A percentile compares a stretch with the other conserved stretches of the same genome.
phyloP scores from a whole-genome alignment of 2,113 vertebrate genomes.

The Artemisiospiza belli region DNA sequence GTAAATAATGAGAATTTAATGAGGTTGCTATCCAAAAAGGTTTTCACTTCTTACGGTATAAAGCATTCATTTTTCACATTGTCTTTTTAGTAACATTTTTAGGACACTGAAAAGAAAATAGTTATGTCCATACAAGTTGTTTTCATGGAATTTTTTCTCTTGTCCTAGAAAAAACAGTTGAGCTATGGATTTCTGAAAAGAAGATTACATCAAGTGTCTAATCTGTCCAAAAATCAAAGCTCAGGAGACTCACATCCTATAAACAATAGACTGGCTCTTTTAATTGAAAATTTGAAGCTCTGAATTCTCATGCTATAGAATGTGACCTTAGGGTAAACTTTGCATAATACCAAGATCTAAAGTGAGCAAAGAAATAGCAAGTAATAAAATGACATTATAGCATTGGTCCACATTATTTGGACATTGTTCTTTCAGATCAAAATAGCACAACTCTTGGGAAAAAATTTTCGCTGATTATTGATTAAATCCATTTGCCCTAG shows the following conservation, averaged over 20 bases:
- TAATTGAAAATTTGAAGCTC: background rate
- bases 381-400: background rate
- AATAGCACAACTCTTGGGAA: background rate
- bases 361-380: background rate
- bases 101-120: background rate
- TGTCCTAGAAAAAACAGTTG: background rate
- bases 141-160: background rate
- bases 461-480: background rate
- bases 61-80: conserved; percentile 50
- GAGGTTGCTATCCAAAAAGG: conserved; percentile 48
- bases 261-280: background rate
- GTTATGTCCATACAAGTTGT: background rate
- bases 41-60: conserved; percentile 31
- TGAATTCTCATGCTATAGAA: background rate
- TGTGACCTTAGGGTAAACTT: background rate
- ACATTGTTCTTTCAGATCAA: background rate
- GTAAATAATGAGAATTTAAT: conserved; percentile 76
- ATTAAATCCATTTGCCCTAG: background rate
- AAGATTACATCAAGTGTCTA: background rate
- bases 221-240: background rate
- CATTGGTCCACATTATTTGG: background rate
- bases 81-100: conserved; percentile 1
- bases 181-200: background rate
- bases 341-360: background rate
- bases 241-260: background rate